A percentile compares a stretch with the other conserved stretches of the same genome.
Conservation (phyloP, 2,797 vertebrate genomes). For the Sebastolobus alascanus region DNA sequence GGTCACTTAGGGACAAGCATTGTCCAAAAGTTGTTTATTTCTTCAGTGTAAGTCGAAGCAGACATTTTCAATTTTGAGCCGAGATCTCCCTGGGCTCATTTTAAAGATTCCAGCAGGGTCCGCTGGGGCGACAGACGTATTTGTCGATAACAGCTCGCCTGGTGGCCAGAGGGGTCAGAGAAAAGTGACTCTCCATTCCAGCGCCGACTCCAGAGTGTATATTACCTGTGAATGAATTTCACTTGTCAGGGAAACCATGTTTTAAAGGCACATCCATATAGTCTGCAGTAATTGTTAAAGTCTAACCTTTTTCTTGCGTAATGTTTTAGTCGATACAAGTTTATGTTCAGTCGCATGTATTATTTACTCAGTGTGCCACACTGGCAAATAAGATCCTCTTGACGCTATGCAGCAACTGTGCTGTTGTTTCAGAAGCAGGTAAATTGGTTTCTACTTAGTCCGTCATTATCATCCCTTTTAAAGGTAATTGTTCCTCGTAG, state of each 20-base stretch:
- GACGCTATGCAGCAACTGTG: slow-evolving; percentile 1
- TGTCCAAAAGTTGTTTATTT: slow-evolving; percentile 20
- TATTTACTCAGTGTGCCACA: neutral
- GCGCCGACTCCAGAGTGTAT: slow-evolving; percentile 27
- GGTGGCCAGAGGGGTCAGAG: slow-evolving; percentile 43
- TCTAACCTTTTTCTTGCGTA: neutral
- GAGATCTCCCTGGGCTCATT: slow-evolving; percentile 23
- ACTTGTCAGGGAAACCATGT: slow-evolving; percentile 5
- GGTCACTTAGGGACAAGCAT: slow-evolving; percentile 25
- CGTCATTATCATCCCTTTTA: slow-evolving; percentile 65
- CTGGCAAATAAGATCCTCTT: slow-evolving; percentile 25
- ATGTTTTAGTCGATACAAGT: slow-evolving; percentile 6
- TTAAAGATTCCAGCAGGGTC: slow-evolving; percentile 40
- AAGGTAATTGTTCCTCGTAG: slow-evolving; percentile 63
- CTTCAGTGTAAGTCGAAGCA: slow-evolving; percentile 18
- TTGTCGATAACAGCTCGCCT: slow-evolving; percentile 51
- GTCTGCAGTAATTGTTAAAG: neutral
- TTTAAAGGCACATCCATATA: neutral
- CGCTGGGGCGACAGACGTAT: slow-evolving; percentile 25
- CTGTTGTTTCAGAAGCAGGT: slow-evolving; percentile 33
- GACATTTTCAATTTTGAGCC: slow-evolving; percentile 37
- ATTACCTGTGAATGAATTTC: slow-evolving; percentile 51
- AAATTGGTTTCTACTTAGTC: slow-evolving; percentile 63
- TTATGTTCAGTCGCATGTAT: neutral
- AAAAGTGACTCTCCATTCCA: slow-evolving; percentile 43